Base-by-base conservation (phyloP, 2,113 vertebrate genomes). In the Megaleporinus macrocephalus region DNA sequence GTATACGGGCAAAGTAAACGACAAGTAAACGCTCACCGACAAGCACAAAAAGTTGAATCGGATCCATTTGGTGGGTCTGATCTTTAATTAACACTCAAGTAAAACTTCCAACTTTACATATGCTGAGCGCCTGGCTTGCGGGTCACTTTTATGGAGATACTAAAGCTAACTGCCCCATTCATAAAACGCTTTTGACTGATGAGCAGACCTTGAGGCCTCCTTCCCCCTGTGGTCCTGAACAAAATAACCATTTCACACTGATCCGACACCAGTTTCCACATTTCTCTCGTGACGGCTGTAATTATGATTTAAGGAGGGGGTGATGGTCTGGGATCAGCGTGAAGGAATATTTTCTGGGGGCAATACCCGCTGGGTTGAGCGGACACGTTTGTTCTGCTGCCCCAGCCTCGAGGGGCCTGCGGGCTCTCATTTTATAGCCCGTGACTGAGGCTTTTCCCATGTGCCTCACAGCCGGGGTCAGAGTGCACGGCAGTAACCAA, bases 381-480 rank as follows among this genome's bases (percentile, higher is more conserved):
- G 79, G 78, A 82, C 90, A 89, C 73, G 78, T 84, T 78, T 82
- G 80, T 86, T 86, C 81, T 89, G 89, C 74, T 88, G 80, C 87
- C 49, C 79, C 86, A 86, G 66, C 69, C 86, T 81, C 80, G 76
- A 33, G 87, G 89, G 88, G 88, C 86, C 86, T 79, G 86, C 4
- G 85, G 85, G 86, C 53, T 78, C 88, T 89, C 75, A 51, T 83
- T 93, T 93, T 92, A 93, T 90, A 92, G 90, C 87, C 91, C 91
- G 91, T 92, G 91, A 93, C 92, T 90, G 87, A 93, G 90, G 76
- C 88, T 84, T 89, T 88, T 90, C 91, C 90, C 88, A 78, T 90
- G 89, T 88, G 91, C 82, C 89, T 90, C 88, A 90, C 87, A 91
- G 88, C 70, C 62, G 30, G 86, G 91, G 86, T 81, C 88, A 93